Conservation (phyloP, 2,113 vertebrate genomes). For the Bubo scandiacus region DNA sequence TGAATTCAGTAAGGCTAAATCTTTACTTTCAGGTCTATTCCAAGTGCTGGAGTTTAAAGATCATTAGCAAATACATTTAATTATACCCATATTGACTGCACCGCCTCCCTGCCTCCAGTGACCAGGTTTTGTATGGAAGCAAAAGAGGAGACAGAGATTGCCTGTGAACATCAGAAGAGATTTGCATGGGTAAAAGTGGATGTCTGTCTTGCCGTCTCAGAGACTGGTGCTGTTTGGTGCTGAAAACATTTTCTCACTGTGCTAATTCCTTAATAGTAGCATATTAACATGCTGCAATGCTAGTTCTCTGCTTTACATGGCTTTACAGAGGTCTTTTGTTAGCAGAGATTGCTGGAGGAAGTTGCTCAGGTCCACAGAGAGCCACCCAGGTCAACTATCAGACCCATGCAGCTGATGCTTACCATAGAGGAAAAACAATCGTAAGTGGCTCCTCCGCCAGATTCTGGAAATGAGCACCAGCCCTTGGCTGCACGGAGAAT, state of each 20-base stretch:
- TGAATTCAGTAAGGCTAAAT: background rate
- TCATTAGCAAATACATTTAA: background rate
- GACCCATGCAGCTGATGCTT: background rate
- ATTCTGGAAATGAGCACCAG: background rate
- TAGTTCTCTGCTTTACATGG: background rate
- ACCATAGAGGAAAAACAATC: background rate
- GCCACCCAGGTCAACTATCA: background rate
- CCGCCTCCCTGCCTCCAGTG: background rate
- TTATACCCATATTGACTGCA: background rate
- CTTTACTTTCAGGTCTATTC: background rate
- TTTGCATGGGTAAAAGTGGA: background rate
- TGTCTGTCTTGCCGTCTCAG: background rate
- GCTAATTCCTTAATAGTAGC: background rate
- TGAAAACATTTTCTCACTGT: background rate
- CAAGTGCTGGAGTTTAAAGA: background rate
- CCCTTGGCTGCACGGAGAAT: rapidly evolving
- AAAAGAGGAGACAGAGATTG: background rate
- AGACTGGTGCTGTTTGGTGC: background rate
- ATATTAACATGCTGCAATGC: rapidly evolving
- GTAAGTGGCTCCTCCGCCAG: background rate
- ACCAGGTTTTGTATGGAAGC: background rate
- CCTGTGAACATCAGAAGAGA: background rate
- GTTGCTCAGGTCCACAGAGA: background rate
- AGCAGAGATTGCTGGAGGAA: background rate
- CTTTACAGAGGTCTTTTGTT: slow-evolving; percentile 35